Percentiles rank a stretch among this genome's conserved stretches.
Conservation (phyloP, 2,113 vertebrate genomes). For the Sialia sialis region DNA sequence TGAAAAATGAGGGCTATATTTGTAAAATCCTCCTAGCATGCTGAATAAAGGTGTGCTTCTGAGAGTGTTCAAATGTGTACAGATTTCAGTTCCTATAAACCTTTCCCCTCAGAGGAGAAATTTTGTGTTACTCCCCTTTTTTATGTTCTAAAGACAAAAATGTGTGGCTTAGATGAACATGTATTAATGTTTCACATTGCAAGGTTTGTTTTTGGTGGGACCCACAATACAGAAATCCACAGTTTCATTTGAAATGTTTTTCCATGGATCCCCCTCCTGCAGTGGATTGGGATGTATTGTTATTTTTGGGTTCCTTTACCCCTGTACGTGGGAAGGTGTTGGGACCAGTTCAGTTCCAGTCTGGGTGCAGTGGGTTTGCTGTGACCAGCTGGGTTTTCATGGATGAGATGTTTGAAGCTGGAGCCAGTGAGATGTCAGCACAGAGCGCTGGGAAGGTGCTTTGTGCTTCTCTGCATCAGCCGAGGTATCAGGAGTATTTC, state of each 20-base stretch:
- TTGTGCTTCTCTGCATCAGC: neutral
- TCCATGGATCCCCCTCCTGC: rapidly evolving
- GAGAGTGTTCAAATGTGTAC: neutral
- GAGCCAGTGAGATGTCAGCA: neutral
- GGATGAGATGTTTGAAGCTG: neutral
- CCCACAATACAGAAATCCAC: neutral
- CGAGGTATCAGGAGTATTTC: neutral
- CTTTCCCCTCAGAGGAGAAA: neutral
- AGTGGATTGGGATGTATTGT: rapidly evolving
- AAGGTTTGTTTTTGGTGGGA: neutral
- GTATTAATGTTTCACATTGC: neutral
- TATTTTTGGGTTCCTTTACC: neutral
- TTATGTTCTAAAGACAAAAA: neutral
- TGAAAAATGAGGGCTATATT: neutral
- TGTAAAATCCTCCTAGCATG: neutral
- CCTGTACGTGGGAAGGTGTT: rapidly evolving
- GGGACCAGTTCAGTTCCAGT: neutral
- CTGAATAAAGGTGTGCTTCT: neutral
- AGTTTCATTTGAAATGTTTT: neutral
- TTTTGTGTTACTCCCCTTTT: neutral
- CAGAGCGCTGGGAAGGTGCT: neutral
- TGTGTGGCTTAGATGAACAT: neutral
- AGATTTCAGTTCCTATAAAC: neutral
- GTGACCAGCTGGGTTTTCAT: neutral
- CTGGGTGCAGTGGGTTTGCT: neutral